Percentiles rank a stretch among this genome's conserved stretches.
These are phyloP conservation scores for Alligator sinensis DNA, from an alignment of 2,113 vertebrate genomes.

Conservation along the genomic window DNA sequence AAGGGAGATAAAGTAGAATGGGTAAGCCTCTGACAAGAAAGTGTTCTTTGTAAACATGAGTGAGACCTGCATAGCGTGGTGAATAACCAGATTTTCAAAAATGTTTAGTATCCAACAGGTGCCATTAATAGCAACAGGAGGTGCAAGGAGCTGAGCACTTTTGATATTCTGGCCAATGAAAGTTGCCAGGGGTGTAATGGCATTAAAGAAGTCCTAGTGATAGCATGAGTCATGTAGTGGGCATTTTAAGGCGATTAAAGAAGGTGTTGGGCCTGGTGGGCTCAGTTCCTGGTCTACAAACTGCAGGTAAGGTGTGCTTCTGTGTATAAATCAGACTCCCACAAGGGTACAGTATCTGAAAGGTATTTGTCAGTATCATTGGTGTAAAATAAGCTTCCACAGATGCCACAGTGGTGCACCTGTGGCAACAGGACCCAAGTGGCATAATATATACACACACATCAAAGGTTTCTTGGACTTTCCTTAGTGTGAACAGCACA, in stretches of 20 bases:
- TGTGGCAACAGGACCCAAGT: neutral
- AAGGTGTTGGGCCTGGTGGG: neutral
- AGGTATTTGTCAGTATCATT: neutral
- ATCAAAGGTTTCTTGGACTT: neutral
- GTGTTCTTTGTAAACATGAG: neutral
- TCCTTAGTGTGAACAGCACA: neutral
- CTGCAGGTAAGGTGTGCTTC: constrained; percentile 75
- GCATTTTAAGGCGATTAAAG: neutral
- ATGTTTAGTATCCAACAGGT: neutral
- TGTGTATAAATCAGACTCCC: constrained; percentile 36
- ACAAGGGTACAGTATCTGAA: constrained; percentile 6
- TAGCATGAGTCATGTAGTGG: neutral
- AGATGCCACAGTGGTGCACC: neutral
- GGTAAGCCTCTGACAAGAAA: constrained; percentile 32
- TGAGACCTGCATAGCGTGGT: neutral
- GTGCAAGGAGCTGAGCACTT: neutral
- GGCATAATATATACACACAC: neutral
- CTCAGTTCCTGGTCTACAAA: constrained; percentile 70
- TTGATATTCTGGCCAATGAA: neutral
- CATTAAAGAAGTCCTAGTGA: neutral
- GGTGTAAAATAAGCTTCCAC: constrained; percentile 11
- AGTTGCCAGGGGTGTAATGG: neutral
- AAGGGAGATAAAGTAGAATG: constrained; percentile 43
- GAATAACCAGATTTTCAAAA: neutral
- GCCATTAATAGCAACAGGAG: neutral